These are phyloP conservation scores for Indicator indicator DNA, from an alignment of 2,113 vertebrate genomes.

Conservation along the genomic window DNA sequence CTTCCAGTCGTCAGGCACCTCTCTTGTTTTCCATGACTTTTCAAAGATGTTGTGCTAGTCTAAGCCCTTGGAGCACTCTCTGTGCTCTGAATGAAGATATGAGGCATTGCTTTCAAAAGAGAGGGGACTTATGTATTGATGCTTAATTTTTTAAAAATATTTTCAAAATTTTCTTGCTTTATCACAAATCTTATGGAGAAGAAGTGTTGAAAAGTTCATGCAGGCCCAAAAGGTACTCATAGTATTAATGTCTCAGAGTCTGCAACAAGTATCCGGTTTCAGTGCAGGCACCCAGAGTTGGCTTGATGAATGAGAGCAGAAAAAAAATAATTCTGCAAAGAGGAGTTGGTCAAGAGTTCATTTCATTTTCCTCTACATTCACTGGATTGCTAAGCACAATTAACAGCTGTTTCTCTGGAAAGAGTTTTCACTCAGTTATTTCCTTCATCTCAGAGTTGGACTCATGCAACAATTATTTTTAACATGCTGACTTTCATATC, in stretches of 20 bases:
- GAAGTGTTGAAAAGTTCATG: background rate
- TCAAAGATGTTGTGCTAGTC: background rate
- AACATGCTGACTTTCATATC: background rate
- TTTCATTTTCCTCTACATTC: background rate
- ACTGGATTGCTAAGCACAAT: background rate
- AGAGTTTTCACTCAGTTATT: background rate
- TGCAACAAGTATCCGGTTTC: background rate
- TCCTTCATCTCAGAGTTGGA: background rate
- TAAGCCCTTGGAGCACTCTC: background rate
- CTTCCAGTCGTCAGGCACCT: no score
- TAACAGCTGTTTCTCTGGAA: background rate
- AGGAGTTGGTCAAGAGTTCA: background rate
- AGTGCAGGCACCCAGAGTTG: background rate
- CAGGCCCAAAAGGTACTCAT: background rate
- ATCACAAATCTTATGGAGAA: background rate
- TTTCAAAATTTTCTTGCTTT: background rate
- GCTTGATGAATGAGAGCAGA: background rate
- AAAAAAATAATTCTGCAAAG: background rate
- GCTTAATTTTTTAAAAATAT: background rate
- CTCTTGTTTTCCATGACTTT: no score
- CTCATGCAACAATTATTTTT: background rate
- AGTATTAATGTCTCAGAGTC: background rate
- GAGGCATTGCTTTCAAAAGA: background rate
- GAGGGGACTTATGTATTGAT: background rate
- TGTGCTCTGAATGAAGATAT: background rate